Base-by-base conservation (phyloP, 2,113 vertebrate genomes). In the Rhagologus leucostigma region DNA sequence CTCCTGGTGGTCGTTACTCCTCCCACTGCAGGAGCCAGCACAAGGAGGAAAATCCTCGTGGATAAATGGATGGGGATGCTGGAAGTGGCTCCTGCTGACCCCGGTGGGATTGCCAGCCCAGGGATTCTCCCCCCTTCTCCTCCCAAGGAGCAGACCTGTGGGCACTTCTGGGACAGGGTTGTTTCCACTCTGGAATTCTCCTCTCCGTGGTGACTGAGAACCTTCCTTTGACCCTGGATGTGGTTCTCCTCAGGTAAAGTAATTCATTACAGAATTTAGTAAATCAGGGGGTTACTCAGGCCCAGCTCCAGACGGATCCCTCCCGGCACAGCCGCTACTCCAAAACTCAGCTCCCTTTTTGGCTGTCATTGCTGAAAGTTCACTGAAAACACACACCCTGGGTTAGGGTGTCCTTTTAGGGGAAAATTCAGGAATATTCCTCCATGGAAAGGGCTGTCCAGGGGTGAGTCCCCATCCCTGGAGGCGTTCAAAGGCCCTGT, bases 1-100 rank as follows among this genome's bases (percentile, higher is more conserved):
- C 39, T 59, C 1, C 1, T 21, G 27, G 8, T n/a, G 62, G 6
- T 11, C 10, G 1, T 39, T 9, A 3, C n/a, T 53, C 1, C 2
- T 21, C 26, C 20, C 26, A 1, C 39, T 9, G n/a, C 20, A 8
- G 37, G 19, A 52, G 12, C 64, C 65, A 30, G 37, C 32, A 7
- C 26, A 17, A 14, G 56, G 33, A 63, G 33, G 39, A 8, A 10
- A 4, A 12, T 32, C 21, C 42, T 4, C 11, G 0, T 0, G 10
- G 39, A 21, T 1, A 3, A 32, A 20, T 5, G n/a, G 52, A 3
- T 49, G 53, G 21, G 68, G 23, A 6, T 33, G 21, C 42, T 64
- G 49, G 29, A 8, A 27, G 63, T n/a, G 49, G 19, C 27, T 75
- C 56, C 53, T 16, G 46, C 1, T 27, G 22, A 3, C 10, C 16